phyloP scores from a whole-genome alignment of 2,888 invertebrate species.

The Hyposoter didymator region DNA sequence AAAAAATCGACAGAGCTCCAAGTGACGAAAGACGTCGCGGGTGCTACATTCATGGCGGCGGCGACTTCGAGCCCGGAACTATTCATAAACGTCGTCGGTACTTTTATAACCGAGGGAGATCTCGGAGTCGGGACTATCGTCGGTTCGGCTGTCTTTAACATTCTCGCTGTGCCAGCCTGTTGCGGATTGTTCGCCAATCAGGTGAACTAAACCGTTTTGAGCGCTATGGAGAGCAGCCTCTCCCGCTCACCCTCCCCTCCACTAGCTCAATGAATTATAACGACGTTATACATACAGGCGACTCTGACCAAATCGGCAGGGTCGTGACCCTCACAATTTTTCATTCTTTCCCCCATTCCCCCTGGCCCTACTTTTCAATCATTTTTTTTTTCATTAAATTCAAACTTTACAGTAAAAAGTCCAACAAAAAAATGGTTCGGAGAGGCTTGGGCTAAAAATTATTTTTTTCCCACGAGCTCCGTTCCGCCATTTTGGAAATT shows the following conservation, averaged over 20 bases:
- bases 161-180: slow-evolving; percentile 92
- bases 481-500: too few relatives aligned
- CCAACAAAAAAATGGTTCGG: background rate
- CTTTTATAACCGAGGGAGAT: slow-evolving; percentile 93
- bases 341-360: background rate
- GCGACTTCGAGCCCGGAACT: slow-evolving; percentile 97
- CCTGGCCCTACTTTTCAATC: background rate
- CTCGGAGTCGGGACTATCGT: slow-evolving; percentile 94
- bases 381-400: background rate
- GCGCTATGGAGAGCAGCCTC: slow-evolving; percentile 51
- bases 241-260: slow-evolving; percentile 36
- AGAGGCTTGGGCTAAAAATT: background rate
- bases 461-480: too few relatives aligned
- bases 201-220: slow-evolving; percentile 81
- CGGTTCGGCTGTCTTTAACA: slow-evolving; percentile 94
- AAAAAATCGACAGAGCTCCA: slow-evolving; percentile 87
- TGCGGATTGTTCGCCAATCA: slow-evolving; percentile 88
- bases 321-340: slow-evolving; percentile 44
- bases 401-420: background rate
- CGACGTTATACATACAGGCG: slow-evolving; percentile 29
- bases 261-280: slow-evolving; percentile 48
- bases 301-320: slow-evolving; percentile 37
- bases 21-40: slow-evolving; percentile 95
- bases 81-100: slow-evolving; percentile 95
- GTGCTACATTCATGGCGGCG: slow-evolving; percentile 97